A percentile compares a stretch with the other conserved stretches of the same genome.
Conservation (phyloP, 1,140 invertebrate species). For the Drosophila arawakana region DNA sequence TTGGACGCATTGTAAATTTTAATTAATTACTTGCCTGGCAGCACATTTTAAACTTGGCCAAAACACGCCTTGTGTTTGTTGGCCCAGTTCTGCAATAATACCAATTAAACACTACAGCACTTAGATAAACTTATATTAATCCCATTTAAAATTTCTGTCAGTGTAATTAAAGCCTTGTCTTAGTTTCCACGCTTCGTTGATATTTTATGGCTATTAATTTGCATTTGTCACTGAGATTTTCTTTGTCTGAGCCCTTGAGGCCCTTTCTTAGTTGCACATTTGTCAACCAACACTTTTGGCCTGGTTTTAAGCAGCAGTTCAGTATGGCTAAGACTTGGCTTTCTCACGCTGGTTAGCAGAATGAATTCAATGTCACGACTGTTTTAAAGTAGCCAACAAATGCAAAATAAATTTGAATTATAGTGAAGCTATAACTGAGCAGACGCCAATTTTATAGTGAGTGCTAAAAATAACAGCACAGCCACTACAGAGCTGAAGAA, state of each 20-base stretch:
- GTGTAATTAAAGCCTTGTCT: constrained; percentile 24
- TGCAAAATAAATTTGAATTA: not conserved
- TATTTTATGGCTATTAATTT: constrained; percentile 70
- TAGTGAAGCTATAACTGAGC: not conserved
- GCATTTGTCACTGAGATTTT: constrained; percentile 44
- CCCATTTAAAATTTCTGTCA: not conserved
- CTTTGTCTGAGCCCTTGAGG: constrained; percentile 23
- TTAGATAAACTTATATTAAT: not conserved
- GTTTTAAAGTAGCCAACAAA: constrained; percentile 2
- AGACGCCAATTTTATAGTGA: constrained; percentile 23
- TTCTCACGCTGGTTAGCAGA: constrained; percentile 44
- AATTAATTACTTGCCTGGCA: constrained; percentile 41
- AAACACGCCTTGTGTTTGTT: constrained; percentile 26
- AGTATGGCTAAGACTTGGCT: constrained; percentile 21
- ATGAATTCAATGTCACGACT: constrained; percentile 54
- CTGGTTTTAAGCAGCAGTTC: constrained; percentile 21
- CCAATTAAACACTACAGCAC: constrained; percentile 40
- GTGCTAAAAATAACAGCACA: constrained; percentile 30
- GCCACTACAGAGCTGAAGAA: constrained; percentile 12
- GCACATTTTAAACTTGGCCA: constrained; percentile 18
- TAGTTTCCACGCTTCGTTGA: constrained; percentile 55
- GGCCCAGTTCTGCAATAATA: constrained; percentile 32
- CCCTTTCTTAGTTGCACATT: constrained; percentile 23
- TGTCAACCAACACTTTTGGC: constrained; percentile 55
- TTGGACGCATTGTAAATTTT: constrained; percentile 44